Evolutionary conservation across 2,113 vertebrate genomes (phyloP).

Genomic region (Zapus hudsonius): DNA sequence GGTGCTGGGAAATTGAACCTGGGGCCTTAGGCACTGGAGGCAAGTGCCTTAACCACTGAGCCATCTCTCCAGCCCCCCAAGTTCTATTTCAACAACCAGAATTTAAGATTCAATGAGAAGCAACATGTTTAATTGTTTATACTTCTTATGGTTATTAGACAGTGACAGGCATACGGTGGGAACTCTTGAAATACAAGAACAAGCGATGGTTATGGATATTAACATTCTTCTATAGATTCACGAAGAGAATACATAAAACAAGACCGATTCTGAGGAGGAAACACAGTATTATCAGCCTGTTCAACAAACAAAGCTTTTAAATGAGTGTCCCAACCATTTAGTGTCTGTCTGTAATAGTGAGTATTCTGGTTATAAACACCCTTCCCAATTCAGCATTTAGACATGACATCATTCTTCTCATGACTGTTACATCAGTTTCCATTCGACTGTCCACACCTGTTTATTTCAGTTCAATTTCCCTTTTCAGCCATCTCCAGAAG

Average conservation of each 20-base stretch:
- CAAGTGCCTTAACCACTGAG: too few species aligned
- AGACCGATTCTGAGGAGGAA: neutral
- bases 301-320: constrained; percentile 4
- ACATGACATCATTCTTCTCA: constrained; percentile 40
- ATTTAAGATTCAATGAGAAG: neutral
- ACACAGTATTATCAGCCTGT: neutral
- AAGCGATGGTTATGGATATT: neutral
- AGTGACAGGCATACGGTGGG: neutral
- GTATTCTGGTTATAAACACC: neutral
- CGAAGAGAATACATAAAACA: constrained; percentile 20
- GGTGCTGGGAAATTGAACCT: too few species aligned
- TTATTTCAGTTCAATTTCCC: constrained; percentile 36
- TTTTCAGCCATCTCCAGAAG: constrained; percentile 41
- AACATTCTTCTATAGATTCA: constrained; percentile 7
- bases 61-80: too few species aligned
- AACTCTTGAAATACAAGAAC: neutral
- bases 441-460: constrained; percentile 33
- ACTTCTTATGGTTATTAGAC: neutral
- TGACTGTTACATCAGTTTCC: constrained; percentile 49
- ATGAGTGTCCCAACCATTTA: neutral
- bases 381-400: constrained; percentile 10
- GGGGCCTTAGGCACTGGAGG: too few species aligned
- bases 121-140: neutral
- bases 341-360: neutral
- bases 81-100: neutral